Evolutionary conservation across 2,797 vertebrate species (phyloP), one percentile per base, ranked within the genome.

Genomic region (Rallus crepitans): DNA sequence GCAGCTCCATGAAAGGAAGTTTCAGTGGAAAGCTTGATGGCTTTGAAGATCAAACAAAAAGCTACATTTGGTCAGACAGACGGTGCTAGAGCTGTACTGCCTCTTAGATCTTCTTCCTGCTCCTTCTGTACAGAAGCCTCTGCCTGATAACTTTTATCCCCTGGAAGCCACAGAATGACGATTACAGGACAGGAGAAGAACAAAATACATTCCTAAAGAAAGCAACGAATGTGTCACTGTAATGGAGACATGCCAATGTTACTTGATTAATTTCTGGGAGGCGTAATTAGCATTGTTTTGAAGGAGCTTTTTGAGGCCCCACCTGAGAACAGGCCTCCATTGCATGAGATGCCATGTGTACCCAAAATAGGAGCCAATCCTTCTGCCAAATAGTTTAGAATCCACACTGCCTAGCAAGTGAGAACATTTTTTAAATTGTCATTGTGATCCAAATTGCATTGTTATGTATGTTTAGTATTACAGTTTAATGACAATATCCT

Each of bases 221-320:
- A 94, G 80, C 16, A 39, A 78, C 24, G 21, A 50, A 69, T 52
- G 84, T 93, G 91, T 90, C 91, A 96, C n/a, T 63, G 9, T 39
- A 72, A 11, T 24, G 75, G 70, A 90, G 42, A 59, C 40, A 6
- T 3, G 82, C 85, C 85, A 84, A 4, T 24, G 15, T 63, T 75
- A 48, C 61, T 42, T 93, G 87, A 70, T 92, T 82, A 23, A 89
- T 77, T 94, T 94, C 37, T 87, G 94, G 81, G 82, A 94, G 90
- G 85, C 5, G 9, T 84, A 87, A 91, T 86, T 87, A 57, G 40
- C 23, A 31, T 19, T 60, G 72, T 93, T 91, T 60, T 82, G 65
- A 69, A 53, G 39, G 15, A 91, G 70, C 73, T 84, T 71, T 90
- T 63, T 42, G 63, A 52, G 56, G 87, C 94, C 63, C 82, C 89